Evolutionary conservation across 2,113 vertebrate species (phyloP).

Genomic region (Cephalopterus ornatus): DNA sequence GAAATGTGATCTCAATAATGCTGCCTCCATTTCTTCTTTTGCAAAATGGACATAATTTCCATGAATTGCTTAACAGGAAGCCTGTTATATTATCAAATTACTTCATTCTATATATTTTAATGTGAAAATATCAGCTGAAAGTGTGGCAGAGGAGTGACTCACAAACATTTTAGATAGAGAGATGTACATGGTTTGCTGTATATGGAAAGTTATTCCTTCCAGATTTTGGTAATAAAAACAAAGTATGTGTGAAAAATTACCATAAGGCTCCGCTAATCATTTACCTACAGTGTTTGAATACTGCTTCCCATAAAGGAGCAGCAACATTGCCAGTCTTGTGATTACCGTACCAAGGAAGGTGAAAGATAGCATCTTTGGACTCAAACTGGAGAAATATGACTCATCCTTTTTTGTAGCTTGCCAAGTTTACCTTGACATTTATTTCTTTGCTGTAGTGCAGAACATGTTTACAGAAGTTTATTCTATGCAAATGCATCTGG

Average conservation of each 20-base stretch:
- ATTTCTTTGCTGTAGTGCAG: slow-evolving; percentile 69
- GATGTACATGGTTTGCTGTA: slow-evolving; percentile 29
- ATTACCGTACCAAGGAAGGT: slow-evolving; percentile 65
- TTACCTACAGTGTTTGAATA: slow-evolving; percentile 13
- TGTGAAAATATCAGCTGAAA: neutral
- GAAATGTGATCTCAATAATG: neutral
- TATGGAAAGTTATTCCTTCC: slow-evolving; percentile 47
- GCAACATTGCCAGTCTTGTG: slow-evolving; percentile 58
- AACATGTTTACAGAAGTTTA: slow-evolving; percentile 75
- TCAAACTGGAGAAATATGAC: slow-evolving; percentile 75
- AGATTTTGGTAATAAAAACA: slow-evolving; percentile 69
- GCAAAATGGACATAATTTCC: neutral
- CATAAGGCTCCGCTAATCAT: slow-evolving; percentile 1
- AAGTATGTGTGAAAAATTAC: slow-evolving; percentile 66
- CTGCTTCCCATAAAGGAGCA: slow-evolving; percentile 75
- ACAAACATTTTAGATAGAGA: neutral
- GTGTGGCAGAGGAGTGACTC: neutral
- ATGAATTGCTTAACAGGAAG: neutral
- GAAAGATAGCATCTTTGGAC: slow-evolving; percentile 78
- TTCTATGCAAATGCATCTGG: slow-evolving; percentile 73
- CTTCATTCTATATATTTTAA: neutral
- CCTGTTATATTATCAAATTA: neutral
- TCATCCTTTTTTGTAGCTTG: slow-evolving; percentile 67
- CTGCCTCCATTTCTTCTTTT: neutral
- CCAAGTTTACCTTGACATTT: slow-evolving; percentile 85